Base-by-base conservation (phyloP, 2,113 vertebrate genomes). In the Daubentonia madagascariensis region DNA sequence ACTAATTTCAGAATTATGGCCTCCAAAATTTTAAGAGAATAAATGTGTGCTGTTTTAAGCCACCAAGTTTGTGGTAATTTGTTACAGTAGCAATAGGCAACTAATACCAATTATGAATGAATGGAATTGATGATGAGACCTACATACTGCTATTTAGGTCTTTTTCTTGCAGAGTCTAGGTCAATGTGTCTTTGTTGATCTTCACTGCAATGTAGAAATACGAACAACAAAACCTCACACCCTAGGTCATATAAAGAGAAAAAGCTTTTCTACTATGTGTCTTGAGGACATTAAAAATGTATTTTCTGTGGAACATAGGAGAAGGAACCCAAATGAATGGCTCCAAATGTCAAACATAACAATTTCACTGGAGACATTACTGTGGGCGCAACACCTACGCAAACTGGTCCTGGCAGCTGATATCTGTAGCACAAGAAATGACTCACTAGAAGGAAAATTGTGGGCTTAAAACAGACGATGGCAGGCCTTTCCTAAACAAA, bases 401-500 rank as follows among this genome's bases (percentile, higher is more conserved):
- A 88, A 65, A 48, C 59, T 25, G 20, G 76, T 68, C 32, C 30
- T 73, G 78, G 61, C 50, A 70, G 52, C 45, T n/a, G 68, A 76
- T 17, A 18, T 72, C 70, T 85, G 54, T 59, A 61, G 50, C 52
- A 59, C 6, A n/a, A 95, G 92, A 78, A 90, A 88, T 1, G 22
- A 80, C 35, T 76, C 43, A 17, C 65, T 37, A 76, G n/a, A 48
- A 85, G 72, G 43, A 96, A 72, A 94, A 65, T 5, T 67, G 35
- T 83, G 57, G 45, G 22, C 45, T 91, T 84, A 57, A 87, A 76
- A 61, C 5, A 57, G 84, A 96, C 45, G 57, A 65, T 81, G 52
- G 30, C 22, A 43, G 90, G 43, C 45, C 37, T 18, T 95, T 76
- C 65, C 92, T 96, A 72, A 95, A 96, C 96, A 96, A 94, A 97